Conservation (phyloP, 2,797 vertebrate genomes). For the Propithecus deckenii region DNA sequence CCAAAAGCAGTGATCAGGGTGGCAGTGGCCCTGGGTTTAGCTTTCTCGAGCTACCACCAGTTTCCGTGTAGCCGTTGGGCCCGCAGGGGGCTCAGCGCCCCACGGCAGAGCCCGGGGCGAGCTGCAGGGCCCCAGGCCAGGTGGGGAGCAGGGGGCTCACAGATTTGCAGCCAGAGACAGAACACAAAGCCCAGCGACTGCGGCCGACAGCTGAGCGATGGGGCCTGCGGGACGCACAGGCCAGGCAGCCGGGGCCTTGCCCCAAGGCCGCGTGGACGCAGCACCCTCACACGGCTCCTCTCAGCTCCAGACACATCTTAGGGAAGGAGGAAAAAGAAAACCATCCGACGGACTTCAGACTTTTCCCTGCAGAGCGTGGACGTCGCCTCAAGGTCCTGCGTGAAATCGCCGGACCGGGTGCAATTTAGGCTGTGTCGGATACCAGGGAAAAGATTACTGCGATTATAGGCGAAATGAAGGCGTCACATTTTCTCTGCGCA, state of each 20-base stretch:
- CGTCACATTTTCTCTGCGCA: not conserved
- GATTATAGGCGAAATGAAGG: not conserved
- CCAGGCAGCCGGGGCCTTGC: not conserved
- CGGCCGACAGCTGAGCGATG: no score
- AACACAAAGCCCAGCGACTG: not conserved
- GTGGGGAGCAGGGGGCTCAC: not conserved
- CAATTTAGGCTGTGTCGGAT: not conserved
- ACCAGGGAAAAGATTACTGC: not conserved
- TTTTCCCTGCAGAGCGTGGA: not conserved
- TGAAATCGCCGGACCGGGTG: not conserved
- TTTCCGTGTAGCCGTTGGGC: not conserved
- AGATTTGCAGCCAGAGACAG: not conserved
- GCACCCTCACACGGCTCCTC: not conserved
- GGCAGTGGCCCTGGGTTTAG: no score
- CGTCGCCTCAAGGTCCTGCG: not conserved
- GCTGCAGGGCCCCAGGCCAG: not conserved
- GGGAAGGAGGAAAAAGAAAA: not conserved
- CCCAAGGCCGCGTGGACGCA: not conserved
- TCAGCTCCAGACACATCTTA: not conserved
- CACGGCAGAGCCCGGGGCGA: no score
- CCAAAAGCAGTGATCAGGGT: not conserved
- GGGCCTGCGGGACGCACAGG: not conserved
- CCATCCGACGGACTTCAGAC: not conserved
- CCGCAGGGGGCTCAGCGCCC: accelerated
- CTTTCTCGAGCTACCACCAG: not conserved